phyloP scores from a whole-genome alignment of 2,113 vertebrate species.

The Axis porcinus region DNA sequence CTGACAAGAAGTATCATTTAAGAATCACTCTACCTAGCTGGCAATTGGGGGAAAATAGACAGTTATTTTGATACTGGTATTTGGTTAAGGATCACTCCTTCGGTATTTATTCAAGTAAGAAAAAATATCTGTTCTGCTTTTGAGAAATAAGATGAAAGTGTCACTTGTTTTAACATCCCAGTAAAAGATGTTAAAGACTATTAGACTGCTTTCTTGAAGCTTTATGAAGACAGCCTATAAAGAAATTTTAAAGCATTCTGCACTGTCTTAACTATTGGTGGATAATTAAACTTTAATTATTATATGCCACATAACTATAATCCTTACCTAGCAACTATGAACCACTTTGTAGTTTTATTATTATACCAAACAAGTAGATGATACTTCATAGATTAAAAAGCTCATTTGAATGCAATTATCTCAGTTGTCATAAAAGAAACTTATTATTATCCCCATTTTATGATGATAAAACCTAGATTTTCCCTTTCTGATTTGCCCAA shows the following conservation, averaged over 20 bases:
- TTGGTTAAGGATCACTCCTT: not conserved
- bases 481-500: not conserved
- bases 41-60: not conserved
- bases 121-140: not conserved
- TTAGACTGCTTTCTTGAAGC: not conserved
- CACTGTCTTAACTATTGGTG: not conserved
- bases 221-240: not conserved
- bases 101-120: not conserved
- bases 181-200: not conserved
- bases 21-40: constrained; percentile 19
- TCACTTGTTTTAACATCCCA: not conserved
- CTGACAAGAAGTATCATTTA: constrained; percentile 34
- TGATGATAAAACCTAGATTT: constrained; percentile 29
- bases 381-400: constrained; percentile 14
- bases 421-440: constrained; percentile 1
- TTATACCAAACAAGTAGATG: not conserved
- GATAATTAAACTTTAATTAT: constrained; percentile 1
- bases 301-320: not conserved
- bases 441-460: not conserved
- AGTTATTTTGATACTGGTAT: not conserved
- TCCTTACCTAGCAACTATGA: not conserved
- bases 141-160: not conserved
- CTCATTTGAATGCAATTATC: not conserved
- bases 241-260: constrained; percentile 8
- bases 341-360: constrained; percentile 12